These are phyloP conservation scores for Bilobella aurantiaca DNA, from an alignment of 1,140 invertebrate genomes.

Conservation along the genomic window DNA sequence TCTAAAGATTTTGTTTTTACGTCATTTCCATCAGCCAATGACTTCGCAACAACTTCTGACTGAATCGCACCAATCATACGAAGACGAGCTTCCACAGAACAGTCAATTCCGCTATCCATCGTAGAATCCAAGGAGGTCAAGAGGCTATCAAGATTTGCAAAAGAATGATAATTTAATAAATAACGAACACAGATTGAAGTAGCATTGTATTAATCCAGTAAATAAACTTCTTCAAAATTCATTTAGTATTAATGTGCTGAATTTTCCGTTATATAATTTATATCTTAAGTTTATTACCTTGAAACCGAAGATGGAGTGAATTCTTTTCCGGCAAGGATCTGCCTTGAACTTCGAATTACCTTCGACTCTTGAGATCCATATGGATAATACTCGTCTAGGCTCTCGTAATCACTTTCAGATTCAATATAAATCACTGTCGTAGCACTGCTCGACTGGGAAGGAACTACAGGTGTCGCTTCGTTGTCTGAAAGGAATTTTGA, in stretches of 20 bases:
- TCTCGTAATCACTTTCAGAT: constrained; percentile 60
- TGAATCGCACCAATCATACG: constrained; percentile 36
- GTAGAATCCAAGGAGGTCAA: constrained; percentile 37
- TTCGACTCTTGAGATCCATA: neutral
- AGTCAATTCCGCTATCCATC: constrained; percentile 36
- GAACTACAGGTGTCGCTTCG: neutral
- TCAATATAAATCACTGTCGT: constrained; percentile 41
- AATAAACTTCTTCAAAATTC: no score
- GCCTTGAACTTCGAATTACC: neutral
- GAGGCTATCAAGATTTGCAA: constrained; percentile 24
- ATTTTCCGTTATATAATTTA: no score
- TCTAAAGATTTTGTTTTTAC: no score
- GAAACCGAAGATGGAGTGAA: constrained; percentile 20
- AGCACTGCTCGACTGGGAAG: neutral
- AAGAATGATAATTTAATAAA: neutral
- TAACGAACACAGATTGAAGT: no score
- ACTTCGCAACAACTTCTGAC: constrained; percentile 26
- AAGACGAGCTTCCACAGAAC: constrained; percentile 35
- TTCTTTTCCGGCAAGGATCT: constrained; percentile 5
- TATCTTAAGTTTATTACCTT: no score
- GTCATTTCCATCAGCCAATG: no score
- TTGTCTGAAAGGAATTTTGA: neutral
- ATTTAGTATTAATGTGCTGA: no score
- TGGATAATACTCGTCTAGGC: constrained; percentile 35
- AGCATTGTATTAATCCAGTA: no score